A percentile compares a stretch with the other conserved stretches of the same genome.
phyloP scores from a whole-genome alignment of 2,113 vertebrate species.

The Formicarius rufipectus region DNA sequence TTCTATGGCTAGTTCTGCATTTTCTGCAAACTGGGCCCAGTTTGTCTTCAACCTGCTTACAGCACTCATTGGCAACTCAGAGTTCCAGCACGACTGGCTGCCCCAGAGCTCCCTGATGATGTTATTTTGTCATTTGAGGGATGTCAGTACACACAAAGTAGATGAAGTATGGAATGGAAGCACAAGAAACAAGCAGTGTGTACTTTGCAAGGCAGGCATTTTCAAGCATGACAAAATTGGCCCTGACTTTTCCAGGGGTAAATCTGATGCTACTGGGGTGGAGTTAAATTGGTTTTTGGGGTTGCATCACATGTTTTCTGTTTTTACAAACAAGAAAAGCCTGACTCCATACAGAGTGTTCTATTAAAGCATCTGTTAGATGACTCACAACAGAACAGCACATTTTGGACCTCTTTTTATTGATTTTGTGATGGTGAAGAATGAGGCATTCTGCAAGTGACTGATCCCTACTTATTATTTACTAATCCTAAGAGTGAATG shows the following conservation, averaged over 20 bases:
- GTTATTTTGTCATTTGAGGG: background rate
- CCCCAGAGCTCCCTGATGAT: background rate
- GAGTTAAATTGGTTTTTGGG: slow-evolving; percentile 26
- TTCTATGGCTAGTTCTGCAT: background rate
- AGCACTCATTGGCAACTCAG: background rate
- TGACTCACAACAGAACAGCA: background rate
- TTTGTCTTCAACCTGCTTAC: background rate
- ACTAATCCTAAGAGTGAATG: background rate
- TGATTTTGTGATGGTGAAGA: background rate
- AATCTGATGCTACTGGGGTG: background rate
- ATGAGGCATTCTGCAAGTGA: background rate
- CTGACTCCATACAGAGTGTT: background rate
- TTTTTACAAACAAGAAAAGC: background rate
- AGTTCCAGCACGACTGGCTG: background rate
- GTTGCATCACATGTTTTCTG: slow-evolving; percentile 13
- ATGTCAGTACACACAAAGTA: background rate
- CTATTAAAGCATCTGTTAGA: background rate
- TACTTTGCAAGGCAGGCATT: background rate
- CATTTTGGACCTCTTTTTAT: background rate
- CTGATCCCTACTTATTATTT: background rate
- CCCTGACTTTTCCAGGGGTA: background rate
- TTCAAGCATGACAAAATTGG: background rate
- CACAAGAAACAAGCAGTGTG: background rate
- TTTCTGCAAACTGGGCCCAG: background rate
- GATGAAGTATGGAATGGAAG: background rate